phyloP scores from a whole-genome alignment of 1,140 invertebrate genomes.

The Diachasma alloeum region DNA sequence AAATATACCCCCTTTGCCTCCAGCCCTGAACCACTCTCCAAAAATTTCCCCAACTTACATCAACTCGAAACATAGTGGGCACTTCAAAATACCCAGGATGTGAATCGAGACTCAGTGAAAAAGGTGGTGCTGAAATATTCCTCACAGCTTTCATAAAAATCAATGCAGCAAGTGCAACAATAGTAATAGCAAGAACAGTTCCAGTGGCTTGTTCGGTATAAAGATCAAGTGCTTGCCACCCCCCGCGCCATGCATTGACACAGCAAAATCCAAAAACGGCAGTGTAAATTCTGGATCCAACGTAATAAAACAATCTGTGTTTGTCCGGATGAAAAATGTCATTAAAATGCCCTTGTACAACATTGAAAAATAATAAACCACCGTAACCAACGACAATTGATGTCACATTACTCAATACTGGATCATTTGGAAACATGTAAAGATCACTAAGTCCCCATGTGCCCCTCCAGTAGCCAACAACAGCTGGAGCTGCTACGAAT shows the following conservation, averaged over 20 bases:
- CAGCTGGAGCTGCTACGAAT: constrained; percentile 77
- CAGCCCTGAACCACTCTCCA: background rate
- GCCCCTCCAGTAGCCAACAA: constrained; percentile 86
- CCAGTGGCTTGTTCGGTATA: constrained; percentile 69
- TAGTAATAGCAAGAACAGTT: constrained; percentile 69
- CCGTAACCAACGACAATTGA: constrained; percentile 75
- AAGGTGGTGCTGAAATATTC: constrained; percentile 84
- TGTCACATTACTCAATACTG: constrained; percentile 69
- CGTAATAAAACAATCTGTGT: constrained; percentile 74
- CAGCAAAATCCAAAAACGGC: constrained; percentile 78
- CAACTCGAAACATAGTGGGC: constrained; percentile 80
- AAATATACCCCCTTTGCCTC: too few species aligned
- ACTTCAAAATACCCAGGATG: constrained; percentile 81
- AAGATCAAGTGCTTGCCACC: constrained; percentile 79
- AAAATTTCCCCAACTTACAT: constrained; percentile 68
- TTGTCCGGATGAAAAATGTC: constrained; percentile 72
- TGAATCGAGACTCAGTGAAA: constrained; percentile 77
- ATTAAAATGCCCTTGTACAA: constrained; percentile 72
- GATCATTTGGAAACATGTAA: constrained; percentile 72
- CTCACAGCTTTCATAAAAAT: constrained; percentile 73
- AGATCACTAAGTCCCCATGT: constrained; percentile 82
- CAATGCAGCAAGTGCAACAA: constrained; percentile 72
- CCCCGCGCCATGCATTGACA: constrained; percentile 85
- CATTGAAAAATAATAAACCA: constrained; percentile 74
- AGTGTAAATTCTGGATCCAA: constrained; percentile 79